Evolutionary conservation across 2,888 invertebrate genomes (phyloP).

Genomic region (Mimumesa dahlbomi): DNA sequence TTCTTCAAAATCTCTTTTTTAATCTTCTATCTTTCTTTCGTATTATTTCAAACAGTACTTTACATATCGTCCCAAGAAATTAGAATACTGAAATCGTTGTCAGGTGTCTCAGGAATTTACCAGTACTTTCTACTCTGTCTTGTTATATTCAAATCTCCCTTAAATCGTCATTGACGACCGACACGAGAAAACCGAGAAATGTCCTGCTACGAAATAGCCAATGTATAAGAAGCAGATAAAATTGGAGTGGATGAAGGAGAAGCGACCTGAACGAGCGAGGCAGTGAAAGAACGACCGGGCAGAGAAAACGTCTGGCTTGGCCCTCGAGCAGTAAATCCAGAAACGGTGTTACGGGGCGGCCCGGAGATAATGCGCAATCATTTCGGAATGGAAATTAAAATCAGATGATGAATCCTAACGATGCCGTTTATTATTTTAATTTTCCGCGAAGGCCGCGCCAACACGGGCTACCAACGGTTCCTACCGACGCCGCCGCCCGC

Average conservation of each 20-base stretch:
- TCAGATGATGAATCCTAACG: slow-evolving; percentile 81
- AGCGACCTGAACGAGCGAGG: slow-evolving; percentile 20
- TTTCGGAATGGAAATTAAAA: slow-evolving; percentile 81
- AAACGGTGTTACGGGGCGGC: slow-evolving; percentile 73
- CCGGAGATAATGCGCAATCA: slow-evolving; percentile 80
- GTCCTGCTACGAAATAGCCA: slow-evolving; percentile 3
- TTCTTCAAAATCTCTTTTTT: slow-evolving; percentile 15
- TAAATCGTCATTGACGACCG: too few relatives aligned
- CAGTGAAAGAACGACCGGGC: slow-evolving; percentile 42
- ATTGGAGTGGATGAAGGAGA: slow-evolving; percentile 49
- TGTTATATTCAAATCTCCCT: too few relatives aligned
- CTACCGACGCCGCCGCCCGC: slow-evolving; percentile 51
- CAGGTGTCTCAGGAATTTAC: too few relatives aligned
- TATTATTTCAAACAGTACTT: too few relatives aligned
- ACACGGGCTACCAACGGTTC: slow-evolving; percentile 55
- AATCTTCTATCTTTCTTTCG: neutral
- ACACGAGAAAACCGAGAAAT: neutral
- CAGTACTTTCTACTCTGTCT: too few relatives aligned
- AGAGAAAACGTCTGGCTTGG: slow-evolving; percentile 64
- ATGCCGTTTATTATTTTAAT: slow-evolving; percentile 81
- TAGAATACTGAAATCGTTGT: too few relatives aligned
- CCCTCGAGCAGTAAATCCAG: slow-evolving; percentile 76
- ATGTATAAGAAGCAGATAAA: slow-evolving; percentile 42
- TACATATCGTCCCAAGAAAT: too few relatives aligned
- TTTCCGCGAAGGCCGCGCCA: slow-evolving; percentile 74